Conservation (phyloP, 2,113 vertebrate species). For the Tichodroma muraria region DNA sequence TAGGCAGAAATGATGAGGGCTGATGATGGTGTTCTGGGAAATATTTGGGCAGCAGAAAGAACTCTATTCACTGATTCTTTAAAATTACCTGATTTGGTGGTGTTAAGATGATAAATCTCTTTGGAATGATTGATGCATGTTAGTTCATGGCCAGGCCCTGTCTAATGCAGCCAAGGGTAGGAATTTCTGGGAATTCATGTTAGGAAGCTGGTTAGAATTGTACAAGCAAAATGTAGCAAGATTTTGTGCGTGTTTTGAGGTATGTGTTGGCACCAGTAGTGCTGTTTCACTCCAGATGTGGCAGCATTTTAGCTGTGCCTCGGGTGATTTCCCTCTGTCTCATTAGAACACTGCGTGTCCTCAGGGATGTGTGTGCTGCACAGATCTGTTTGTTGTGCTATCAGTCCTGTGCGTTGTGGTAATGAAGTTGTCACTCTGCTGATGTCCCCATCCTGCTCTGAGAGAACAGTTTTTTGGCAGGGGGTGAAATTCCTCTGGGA, state of each 20-base stretch:
- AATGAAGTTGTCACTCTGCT: neutral
- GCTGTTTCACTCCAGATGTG: neutral
- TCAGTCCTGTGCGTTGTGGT: neutral
- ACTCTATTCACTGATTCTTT: neutral
- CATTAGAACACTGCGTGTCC: neutral
- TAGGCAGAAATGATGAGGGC: neutral
- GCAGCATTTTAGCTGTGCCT: neutral
- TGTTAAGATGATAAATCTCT: neutral
- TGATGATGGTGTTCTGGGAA: neutral
- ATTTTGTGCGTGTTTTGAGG: neutral
- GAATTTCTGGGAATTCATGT: neutral
- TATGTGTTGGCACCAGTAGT: neutral
- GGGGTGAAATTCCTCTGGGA: constrained; percentile 98
- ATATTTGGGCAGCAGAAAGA: neutral
- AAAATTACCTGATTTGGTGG: neutral
- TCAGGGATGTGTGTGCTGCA: neutral
- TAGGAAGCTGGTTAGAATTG: neutral
- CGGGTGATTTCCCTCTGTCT: neutral
- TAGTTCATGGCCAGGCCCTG: neutral
- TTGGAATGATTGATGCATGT: neutral
- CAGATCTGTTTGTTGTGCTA: neutral
- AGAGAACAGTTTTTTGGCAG: constrained; percentile 60
- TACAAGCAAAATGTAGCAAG: neutral
- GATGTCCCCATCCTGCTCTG: neutral
- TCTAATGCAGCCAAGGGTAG: neutral